These are phyloP conservation scores for Nemurella pictetii DNA, from an alignment of 2,888 invertebrate species.

Conservation along the genomic window DNA sequence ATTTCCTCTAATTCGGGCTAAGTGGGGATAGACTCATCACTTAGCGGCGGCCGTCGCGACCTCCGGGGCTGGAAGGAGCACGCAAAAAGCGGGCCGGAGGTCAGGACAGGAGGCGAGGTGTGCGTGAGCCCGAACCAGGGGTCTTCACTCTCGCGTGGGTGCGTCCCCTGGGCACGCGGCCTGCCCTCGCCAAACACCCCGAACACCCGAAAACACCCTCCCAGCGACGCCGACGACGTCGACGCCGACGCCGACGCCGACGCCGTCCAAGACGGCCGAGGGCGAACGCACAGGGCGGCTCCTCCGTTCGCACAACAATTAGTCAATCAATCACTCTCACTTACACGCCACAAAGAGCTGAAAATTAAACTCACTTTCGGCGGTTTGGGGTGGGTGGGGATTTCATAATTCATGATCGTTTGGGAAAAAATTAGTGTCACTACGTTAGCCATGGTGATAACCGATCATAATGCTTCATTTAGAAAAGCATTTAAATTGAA, in stretches of 20 bases:
- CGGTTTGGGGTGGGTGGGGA: not conserved
- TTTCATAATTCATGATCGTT: not conserved
- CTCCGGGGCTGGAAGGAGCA: not conserved
- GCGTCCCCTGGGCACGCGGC: not conserved
- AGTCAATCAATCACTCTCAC: not conserved
- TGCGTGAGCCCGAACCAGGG: constrained; percentile 1
- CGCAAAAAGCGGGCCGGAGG: not conserved
- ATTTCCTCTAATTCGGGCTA: constrained; percentile 4
- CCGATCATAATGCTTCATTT: not conserved
- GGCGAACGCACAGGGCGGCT: not conserved
- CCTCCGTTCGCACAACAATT: not conserved
- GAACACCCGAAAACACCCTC: too few species aligned
- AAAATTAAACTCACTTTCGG: not conserved
- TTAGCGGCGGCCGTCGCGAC: not conserved
- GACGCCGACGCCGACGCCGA: not conserved
- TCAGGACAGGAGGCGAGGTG: too few species aligned
- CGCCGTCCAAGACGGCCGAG: not conserved
- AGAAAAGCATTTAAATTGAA: not conserved
- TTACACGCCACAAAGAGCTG: not conserved
- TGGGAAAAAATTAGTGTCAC: not conserved
- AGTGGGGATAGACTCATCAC: constrained; percentile 16
- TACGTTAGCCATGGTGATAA: not conserved
- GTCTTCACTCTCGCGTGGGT: constrained; percentile 1
- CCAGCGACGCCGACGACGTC: not conserved
- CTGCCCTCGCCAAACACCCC: not conserved